Conservation (phyloP, 1,140 invertebrate species). For the Oncopodura yosiiana region DNA sequence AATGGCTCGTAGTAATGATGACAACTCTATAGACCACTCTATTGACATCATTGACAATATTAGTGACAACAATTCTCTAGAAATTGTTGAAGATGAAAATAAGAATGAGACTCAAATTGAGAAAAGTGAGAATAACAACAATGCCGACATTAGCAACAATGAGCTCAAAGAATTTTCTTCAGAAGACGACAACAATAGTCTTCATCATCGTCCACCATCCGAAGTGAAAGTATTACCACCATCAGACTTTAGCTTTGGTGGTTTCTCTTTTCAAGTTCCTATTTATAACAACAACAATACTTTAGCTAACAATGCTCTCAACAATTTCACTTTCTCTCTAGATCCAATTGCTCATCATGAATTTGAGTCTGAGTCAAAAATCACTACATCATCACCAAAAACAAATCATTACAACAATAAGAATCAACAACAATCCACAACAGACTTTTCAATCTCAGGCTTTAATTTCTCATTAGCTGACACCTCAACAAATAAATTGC, state of each 20-base stretch:
- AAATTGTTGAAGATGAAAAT: neutral
- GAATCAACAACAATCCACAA: too few species aligned
- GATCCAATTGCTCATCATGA: conserved; percentile 2
- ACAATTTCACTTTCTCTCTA: neutral
- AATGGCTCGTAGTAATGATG: conserved; percentile 1
- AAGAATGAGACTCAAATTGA: neutral
- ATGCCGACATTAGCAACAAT: neutral
- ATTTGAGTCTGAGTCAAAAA: neutral
- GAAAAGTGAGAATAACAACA: neutral
- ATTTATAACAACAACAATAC: conserved; percentile 6
- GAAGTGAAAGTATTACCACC: conserved; percentile 30
- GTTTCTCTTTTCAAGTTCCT: conserved; percentile 21
- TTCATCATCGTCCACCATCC: conserved; percentile 10
- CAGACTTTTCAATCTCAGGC: neutral
- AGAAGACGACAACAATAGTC: neutral
- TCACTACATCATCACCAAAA: neutral
- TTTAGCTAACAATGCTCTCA: neutral
- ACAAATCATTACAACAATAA: too few species aligned
- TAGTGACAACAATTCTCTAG: neutral
- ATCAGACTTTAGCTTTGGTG: conserved; percentile 17
- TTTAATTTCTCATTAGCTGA: conserved; percentile 8
- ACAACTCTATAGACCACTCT: too few species aligned
- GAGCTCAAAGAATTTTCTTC: neutral
- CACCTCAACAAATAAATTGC: neutral
- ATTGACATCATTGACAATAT: too few species aligned